These are phyloP conservation scores for Leiothrix lutea DNA, from an alignment of 2,113 vertebrate species.

Conservation along the genomic window DNA sequence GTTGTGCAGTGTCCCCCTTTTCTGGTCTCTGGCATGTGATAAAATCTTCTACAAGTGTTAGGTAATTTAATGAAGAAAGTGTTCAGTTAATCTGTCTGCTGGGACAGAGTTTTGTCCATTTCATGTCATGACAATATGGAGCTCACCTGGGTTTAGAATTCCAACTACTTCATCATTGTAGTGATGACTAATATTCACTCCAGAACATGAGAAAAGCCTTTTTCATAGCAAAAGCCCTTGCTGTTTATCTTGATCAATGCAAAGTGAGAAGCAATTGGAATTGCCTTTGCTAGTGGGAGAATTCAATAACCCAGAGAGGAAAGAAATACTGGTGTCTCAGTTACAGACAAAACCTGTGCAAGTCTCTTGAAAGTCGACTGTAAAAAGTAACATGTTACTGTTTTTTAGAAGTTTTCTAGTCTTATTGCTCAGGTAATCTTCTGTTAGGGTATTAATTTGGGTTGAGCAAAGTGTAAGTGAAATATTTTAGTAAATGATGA, in stretches of 20 bases:
- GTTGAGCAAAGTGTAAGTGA: neutral
- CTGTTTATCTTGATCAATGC: neutral
- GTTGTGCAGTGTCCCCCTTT: neutral
- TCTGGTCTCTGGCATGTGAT: neutral
- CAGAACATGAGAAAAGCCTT: neutral
- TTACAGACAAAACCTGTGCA: neutral
- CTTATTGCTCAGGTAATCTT: neutral
- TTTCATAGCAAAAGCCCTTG: neutral
- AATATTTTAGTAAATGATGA: neutral
- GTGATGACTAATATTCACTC: neutral
- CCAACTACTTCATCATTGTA: neutral
- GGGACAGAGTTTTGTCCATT: neutral
- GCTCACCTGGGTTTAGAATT: neutral
- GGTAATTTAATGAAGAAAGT: neutral
- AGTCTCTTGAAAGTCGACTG: neutral
- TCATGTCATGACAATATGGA: fast-evolving
- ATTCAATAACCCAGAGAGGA: neutral
- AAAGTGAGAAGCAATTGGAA: neutral
- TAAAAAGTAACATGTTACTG: neutral
- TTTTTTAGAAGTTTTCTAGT: neutral
- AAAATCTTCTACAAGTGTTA: neutral
- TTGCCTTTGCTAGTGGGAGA: neutral
- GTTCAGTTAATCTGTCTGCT: neutral
- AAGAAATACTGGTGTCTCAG: neutral
- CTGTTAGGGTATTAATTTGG: neutral